Evolutionary conservation across 1,140 invertebrate species (phyloP).

Genomic region (Rhopalosiphum maidis): DNA sequence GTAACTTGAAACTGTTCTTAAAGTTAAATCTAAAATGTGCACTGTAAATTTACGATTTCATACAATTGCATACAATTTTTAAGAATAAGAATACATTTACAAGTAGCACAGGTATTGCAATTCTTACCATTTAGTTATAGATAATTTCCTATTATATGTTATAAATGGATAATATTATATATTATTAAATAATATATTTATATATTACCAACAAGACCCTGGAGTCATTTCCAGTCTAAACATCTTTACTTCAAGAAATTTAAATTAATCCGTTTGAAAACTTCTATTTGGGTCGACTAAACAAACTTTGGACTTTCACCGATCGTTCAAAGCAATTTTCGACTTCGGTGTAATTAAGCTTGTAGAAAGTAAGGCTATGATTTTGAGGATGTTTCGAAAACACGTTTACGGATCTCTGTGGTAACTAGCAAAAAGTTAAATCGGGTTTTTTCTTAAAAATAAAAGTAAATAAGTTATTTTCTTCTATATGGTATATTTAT

Average conservation of each 20-base stretch:
- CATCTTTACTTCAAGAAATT: neutral
- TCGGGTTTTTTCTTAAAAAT: neutral
- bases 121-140: too few relatives aligned
- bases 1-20: neutral
- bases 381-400: neutral
- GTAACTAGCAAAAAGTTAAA: neutral
- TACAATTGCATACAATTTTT: neutral
- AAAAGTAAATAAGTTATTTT: neutral
- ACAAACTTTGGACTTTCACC: neutral
- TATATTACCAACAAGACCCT: neutral
- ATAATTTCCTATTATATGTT: neutral
- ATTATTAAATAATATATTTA: neutral
- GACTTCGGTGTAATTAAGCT: neutral
- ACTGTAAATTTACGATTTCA: neutral
- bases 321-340: neutral
- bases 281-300: neutral
- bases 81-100: neutral
- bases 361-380: neutral
- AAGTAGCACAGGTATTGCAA: neutral
- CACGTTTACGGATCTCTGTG: neutral
- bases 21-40: neutral
- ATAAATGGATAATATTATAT: neutral
- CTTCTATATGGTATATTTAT: neutral
- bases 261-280: conserved; percentile 23
- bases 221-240: conserved; percentile 7